Evolutionary conservation across 2,113 vertebrate genomes (phyloP).

Genomic region (Antidorcas marsupialis): DNA sequence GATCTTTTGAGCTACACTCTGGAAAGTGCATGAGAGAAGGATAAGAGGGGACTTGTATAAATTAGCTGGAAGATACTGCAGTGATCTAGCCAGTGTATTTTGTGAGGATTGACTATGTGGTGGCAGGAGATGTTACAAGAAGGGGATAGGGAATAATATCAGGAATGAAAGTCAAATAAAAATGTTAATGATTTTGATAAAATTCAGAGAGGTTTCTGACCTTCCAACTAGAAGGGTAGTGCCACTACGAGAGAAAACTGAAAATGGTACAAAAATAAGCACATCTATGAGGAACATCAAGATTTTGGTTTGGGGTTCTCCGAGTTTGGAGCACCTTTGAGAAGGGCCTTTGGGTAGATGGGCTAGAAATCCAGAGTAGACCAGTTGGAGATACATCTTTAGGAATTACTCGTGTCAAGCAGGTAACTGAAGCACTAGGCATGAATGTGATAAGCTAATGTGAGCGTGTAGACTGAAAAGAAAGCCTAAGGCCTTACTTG

Average conservation of each 20-base stretch:
- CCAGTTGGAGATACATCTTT: background rate
- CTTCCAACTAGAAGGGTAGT: background rate
- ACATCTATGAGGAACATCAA: background rate
- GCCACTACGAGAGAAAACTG: background rate
- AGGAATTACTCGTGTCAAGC: background rate
- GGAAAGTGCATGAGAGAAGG: background rate
- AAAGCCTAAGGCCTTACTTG: background rate
- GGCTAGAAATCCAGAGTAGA: background rate
- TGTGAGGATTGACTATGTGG: background rate
- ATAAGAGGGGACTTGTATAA: fast-evolving
- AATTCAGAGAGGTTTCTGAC: background rate
- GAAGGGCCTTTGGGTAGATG: background rate
- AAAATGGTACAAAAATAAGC: background rate
- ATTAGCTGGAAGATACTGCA: too few species aligned
- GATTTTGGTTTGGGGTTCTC: background rate
- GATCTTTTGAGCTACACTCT: background rate
- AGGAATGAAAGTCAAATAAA: background rate
- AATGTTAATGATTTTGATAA: background rate
- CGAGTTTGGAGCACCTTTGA: background rate
- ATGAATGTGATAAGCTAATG: too few species aligned
- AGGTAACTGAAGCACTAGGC: background rate
- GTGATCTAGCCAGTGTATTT: background rate
- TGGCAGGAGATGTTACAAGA: background rate
- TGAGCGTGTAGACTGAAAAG: background rate
- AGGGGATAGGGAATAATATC: background rate